Conservation (phyloP, 2,888 invertebrate species). For the Keiferia lycopersicella region DNA sequence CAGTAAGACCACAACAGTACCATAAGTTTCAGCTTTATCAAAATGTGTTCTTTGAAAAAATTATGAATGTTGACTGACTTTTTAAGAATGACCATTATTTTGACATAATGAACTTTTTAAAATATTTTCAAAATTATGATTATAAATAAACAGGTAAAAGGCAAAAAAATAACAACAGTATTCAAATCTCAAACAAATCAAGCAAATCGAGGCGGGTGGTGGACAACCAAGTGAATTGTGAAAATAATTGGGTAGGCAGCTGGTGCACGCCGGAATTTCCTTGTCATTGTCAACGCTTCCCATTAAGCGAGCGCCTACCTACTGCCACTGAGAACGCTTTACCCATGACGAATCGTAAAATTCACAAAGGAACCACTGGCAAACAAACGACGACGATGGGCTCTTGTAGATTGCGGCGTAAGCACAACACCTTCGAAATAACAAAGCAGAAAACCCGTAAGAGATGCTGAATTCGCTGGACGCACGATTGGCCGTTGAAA, state of each 20-base stretch:
- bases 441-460: not conserved
- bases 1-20: too few species aligned
- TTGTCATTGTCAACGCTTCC: constrained; percentile 64
- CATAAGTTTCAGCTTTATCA: too few species aligned
- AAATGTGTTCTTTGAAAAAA: too few species aligned
- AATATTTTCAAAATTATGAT: not conserved
- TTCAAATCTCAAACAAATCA: not conserved
- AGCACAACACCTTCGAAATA: not conserved
- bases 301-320: constrained; percentile 41
- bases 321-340: constrained; percentile 40
- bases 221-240: constrained; percentile 45
- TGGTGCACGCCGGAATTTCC: constrained; percentile 63
- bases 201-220: not conserved
- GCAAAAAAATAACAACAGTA: not conserved
- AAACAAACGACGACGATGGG: constrained; percentile 28
- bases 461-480: not conserved
- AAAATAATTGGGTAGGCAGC: constrained; percentile 63
- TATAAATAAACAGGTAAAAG: not conserved
- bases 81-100: too few species aligned
- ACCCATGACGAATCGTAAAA: constrained; percentile 59
- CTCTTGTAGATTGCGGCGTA: constrained; percentile 1
- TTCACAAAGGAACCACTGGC: constrained; percentile 47
- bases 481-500: not conserved
- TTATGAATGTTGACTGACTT: too few species aligned
- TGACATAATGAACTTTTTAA: too few species aligned